These are phyloP conservation scores for Etia nguti DNA, from an alignment of 2,113 vertebrate species.

Conservation along the genomic window DNA sequence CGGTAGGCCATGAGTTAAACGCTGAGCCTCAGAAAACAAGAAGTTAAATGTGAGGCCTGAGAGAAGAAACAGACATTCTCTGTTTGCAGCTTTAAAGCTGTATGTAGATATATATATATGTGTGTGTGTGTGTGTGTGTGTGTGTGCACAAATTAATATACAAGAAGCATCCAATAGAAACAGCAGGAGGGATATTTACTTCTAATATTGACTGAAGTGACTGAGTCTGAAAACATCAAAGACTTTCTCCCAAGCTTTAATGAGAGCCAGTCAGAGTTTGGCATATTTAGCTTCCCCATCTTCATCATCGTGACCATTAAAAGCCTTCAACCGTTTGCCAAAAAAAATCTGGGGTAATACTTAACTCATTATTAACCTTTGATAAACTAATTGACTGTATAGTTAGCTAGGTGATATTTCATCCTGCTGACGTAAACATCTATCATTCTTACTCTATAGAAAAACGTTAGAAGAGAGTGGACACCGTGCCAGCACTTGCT, in stretches of 20 bases:
- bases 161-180: not conserved
- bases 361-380: not conserved
- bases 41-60: not conserved
- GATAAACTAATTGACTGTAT: not conserved
- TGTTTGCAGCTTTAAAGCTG: not conserved
- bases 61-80: not conserved
- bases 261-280: constrained; percentile 19
- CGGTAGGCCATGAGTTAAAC: not conserved
- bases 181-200: not conserved
- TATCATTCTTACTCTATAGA: not conserved
- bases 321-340: not conserved
- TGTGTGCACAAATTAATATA: fast-evolving
- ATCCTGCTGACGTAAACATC: not conserved
- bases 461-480: not conserved
- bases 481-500: not conserved
- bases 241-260: not conserved
- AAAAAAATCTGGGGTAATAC: not conserved
- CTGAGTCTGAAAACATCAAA: constrained; percentile 25
- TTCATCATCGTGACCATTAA: not conserved
- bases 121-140: not conserved
- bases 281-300: not conserved
- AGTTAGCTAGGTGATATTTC: not conserved
- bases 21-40: not conserved
- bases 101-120: not conserved
- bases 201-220: constrained; percentile 12